Evolutionary conservation across 2,797 vertebrate genomes (phyloP).

Genomic region (Catamblyrhynchus diadema): DNA sequence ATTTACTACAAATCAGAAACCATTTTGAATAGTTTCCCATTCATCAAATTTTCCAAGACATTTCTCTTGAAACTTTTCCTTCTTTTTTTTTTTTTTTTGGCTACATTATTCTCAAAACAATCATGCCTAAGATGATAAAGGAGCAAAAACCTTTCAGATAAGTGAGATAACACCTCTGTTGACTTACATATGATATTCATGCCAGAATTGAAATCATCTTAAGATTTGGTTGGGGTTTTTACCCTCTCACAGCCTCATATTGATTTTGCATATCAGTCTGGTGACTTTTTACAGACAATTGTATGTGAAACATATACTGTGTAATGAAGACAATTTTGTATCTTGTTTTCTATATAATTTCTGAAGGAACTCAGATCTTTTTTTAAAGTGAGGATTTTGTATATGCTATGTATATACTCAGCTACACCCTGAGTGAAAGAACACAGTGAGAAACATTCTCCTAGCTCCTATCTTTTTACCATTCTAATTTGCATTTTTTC

Average conservation of each 20-base stretch:
- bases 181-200: neutral
- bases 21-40: neutral
- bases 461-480: neutral
- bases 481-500: neutral
- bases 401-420: neutral
- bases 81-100: rapidly evolving
- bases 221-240: neutral
- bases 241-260: neutral
- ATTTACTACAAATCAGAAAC: neutral
- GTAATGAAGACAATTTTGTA: neutral
- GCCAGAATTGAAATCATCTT: neutral
- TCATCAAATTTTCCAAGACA: neutral
- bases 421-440: neutral
- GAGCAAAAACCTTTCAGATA: neutral
- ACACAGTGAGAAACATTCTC: neutral
- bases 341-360: neutral
- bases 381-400: neutral
- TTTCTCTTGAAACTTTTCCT: neutral
- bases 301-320: neutral
- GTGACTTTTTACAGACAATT: neutral
- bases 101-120: neutral
- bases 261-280: neutral
- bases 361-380: neutral
- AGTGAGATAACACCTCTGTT: neutral
- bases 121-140: neutral